Conservation (phyloP, 2,888 invertebrate genomes). For the Deroplatys truncata region DNA sequence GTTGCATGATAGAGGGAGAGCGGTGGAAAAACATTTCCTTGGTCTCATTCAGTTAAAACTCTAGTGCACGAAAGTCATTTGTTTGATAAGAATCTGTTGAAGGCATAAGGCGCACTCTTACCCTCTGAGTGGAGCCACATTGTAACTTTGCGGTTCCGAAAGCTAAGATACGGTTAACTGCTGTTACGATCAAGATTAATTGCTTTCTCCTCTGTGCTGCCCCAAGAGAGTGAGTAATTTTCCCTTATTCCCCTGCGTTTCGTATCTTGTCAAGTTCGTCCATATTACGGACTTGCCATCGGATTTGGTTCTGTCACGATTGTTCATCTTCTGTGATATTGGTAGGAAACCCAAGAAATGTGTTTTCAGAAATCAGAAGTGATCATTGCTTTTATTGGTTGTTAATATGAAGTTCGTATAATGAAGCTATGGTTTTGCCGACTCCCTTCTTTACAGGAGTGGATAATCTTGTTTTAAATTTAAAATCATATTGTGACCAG, state of each 20-base stretch:
- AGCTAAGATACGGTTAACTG: neutral
- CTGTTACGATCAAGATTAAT: neutral
- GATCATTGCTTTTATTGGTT: no score
- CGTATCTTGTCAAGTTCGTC: neutral
- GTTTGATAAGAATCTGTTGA: neutral
- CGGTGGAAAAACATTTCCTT: neutral
- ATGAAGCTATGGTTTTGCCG: no score
- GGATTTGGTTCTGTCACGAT: neutral
- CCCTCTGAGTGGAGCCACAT: neutral
- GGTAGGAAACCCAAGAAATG: neutral
- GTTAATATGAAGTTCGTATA: no score
- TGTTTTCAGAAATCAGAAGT: no score
- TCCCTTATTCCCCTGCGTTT: neutral
- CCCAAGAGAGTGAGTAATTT: neutral
- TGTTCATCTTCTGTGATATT: neutral
- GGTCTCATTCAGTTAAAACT: neutral
- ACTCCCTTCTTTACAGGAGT: no score
- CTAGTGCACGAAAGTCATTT: neutral
- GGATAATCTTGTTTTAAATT: no score
- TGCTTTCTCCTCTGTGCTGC: neutral
- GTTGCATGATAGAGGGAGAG: neutral
- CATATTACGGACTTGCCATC: neutral
- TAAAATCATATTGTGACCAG: no score
- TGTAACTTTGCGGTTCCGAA: neutral
- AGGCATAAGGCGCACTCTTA: neutral